A percentile compares a stretch with the other conserved stretches of the same genome.
These are phyloP conservation scores for Sialis lutaria DNA, from an alignment of 2,888 invertebrate species.

Conservation along the genomic window DNA sequence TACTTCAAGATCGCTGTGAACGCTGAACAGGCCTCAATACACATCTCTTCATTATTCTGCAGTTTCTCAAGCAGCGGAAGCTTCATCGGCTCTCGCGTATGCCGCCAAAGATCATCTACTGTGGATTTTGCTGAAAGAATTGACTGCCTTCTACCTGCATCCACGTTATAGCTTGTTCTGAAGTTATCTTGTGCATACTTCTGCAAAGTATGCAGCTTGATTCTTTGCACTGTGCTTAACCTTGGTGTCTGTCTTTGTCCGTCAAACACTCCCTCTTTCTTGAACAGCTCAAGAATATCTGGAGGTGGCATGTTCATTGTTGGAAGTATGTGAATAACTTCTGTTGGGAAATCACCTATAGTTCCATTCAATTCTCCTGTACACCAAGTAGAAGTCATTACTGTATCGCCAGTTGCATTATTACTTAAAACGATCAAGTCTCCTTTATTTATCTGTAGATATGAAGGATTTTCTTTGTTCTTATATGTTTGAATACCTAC, in stretches of 20 bases:
- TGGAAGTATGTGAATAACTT: slow-evolving; percentile 73
- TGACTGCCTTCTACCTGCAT: slow-evolving; percentile 43
- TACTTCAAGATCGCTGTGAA: slow-evolving; percentile 64
- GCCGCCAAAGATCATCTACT: slow-evolving; percentile 64
- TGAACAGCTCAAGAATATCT: slow-evolving; percentile 45
- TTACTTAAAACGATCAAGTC: slow-evolving; percentile 70
- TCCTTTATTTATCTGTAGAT: slow-evolving; percentile 41
- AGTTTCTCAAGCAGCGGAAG: slow-evolving; percentile 67
- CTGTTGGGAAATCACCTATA: slow-evolving; percentile 71
- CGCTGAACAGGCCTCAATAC: slow-evolving; percentile 54
- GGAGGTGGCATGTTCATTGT: slow-evolving; percentile 57
- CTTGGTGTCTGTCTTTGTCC: slow-evolving; percentile 27
- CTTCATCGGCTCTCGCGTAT: slow-evolving; percentile 63
- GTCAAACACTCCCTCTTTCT: slow-evolving; percentile 33
- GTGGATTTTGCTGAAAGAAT: slow-evolving; percentile 45
- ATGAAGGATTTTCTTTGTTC: slow-evolving; percentile 35
- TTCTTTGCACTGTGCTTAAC: slow-evolving; percentile 39
- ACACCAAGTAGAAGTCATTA: slow-evolving; percentile 56
- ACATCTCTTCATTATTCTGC: slow-evolving; percentile 46
- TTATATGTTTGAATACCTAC: slow-evolving; percentile 50
- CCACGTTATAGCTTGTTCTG: slow-evolving; percentile 20
- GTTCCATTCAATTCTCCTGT: slow-evolving; percentile 51
- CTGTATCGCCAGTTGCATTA: slow-evolving; percentile 53
- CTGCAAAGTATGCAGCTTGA: slow-evolving; percentile 66
- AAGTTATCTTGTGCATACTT: slow-evolving; percentile 74